Evolutionary conservation across 2,888 invertebrate species (phyloP).

Genomic region (Gnatocerus cornutus): DNA sequence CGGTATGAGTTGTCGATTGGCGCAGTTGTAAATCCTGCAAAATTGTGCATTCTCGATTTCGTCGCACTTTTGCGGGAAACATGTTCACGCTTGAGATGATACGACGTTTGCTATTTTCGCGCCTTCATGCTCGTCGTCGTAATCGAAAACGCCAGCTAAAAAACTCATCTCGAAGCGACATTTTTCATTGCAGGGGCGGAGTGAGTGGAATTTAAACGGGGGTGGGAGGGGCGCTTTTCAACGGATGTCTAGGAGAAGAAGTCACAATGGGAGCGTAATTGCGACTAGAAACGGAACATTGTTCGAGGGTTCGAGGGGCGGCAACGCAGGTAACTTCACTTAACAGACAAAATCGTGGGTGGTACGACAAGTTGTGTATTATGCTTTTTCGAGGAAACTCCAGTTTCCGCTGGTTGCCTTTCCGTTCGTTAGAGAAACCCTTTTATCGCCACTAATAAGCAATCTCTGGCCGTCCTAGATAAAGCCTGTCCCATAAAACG

Average conservation of each 20-base stretch:
- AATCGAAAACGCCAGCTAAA: conserved; percentile 36
- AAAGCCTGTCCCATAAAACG: conserved; percentile 21
- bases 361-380: background rate
- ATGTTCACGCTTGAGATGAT: conserved; percentile 35
- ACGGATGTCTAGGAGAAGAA: background rate
- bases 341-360: no score
- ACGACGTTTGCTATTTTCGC: conserved; percentile 40
- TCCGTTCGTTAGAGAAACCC: background rate
- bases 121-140: conserved; percentile 27
- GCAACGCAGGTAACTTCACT: no score
- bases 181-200: conserved; percentile 33
- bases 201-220: conserved; percentile 22
- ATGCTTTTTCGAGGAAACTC: background rate
- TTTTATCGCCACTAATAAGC: conserved; percentile 29
- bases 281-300: no score
- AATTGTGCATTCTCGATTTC: conserved; percentile 41
- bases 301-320: no score
- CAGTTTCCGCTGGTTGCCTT: background rate
- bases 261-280: no score
- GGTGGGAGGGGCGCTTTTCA: conserved; percentile 3
- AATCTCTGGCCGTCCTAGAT: conserved; percentile 29
- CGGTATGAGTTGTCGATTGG: conserved; percentile 10
- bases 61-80: conserved; percentile 35
- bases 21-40: conserved; percentile 28
- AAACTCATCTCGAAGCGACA: conserved; percentile 38